These are phyloP conservation scores for Drosophila yakuba DNA, from an alignment of 1,140 invertebrate species.

Conservation along the genomic window DNA sequence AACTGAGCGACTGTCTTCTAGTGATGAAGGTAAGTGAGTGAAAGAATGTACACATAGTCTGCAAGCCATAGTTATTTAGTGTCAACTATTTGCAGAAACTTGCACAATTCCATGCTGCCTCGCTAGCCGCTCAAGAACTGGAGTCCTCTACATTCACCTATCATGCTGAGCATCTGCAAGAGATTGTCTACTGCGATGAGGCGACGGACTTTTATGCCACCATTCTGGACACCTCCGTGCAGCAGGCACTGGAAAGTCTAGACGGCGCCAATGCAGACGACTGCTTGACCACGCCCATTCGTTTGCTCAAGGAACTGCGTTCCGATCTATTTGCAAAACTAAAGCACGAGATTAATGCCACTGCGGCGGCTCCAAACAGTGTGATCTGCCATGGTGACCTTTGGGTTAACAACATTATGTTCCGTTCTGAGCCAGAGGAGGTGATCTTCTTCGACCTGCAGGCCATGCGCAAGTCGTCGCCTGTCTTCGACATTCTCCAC, in stretches of 20 bases:
- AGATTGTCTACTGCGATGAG: conserved; percentile 78
- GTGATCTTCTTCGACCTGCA: conserved; percentile 86
- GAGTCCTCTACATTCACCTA: conserved; percentile 46
- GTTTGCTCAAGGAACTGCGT: conserved; percentile 59
- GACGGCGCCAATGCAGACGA: conserved; percentile 69
- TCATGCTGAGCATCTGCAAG: conserved; percentile 52
- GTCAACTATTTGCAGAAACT: conserved; percentile 66
- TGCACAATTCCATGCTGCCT: conserved; percentile 76
- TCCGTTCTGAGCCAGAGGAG: conserved; percentile 66
- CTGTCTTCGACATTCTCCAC: conserved; percentile 85
- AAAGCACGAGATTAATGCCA: conserved; percentile 56
- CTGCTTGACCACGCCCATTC: conserved; percentile 63
- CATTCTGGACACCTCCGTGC: conserved; percentile 73
- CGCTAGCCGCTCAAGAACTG: conserved; percentile 66
- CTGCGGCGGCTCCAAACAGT: conserved; percentile 55
- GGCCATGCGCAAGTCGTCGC: conserved; percentile 85
- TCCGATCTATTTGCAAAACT: conserved; percentile 64
- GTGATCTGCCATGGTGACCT: conserved; percentile 85
- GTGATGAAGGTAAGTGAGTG: conserved; percentile 74
- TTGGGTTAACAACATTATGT: conserved; percentile 85
- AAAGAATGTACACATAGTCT: too few relatives aligned
- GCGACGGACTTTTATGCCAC: conserved; percentile 74
- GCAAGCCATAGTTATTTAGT: background rate
- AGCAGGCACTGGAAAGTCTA: conserved; percentile 75
- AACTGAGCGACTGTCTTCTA: conserved; percentile 69